Percentiles rank a stretch among this genome's conserved stretches.
phyloP scores from a whole-genome alignment of 2,888 invertebrate species.

The Lomographa bimaculata region DNA sequence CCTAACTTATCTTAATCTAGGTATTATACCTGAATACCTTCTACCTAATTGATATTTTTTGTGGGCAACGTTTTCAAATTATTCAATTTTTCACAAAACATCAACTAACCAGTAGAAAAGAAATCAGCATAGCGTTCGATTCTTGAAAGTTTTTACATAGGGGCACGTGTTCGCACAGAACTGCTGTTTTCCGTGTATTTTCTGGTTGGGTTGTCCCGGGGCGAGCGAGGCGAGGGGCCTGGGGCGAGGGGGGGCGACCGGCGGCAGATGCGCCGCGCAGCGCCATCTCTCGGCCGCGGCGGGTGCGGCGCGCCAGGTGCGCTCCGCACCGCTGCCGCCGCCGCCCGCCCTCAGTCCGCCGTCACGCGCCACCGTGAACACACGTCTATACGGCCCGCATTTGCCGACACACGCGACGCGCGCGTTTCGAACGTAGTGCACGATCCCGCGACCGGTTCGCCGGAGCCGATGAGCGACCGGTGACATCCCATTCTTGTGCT shows the following conservation, averaged over 20 bases:
- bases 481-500: constrained; percentile 78
- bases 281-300: constrained; percentile 73
- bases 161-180: constrained; percentile 75
- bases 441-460: constrained; percentile 76
- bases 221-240: constrained; percentile 40
- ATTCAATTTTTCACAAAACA: no score
- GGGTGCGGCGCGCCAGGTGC: constrained; percentile 67
- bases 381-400: constrained; percentile 63
- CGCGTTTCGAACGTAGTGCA: constrained; percentile 80
- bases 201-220: constrained; percentile 63
- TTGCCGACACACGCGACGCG: constrained; percentile 73
- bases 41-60: no score
- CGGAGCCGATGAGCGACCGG: constrained; percentile 74
- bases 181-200: constrained; percentile 77
- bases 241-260: constrained; percentile 44
- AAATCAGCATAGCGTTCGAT: constrained; percentile 53
- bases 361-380: constrained; percentile 73
- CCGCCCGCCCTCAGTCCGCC: constrained; percentile 80
- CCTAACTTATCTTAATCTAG: no score
- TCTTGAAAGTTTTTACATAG: constrained; percentile 66
- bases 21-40: no score
- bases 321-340: constrained; percentile 70
- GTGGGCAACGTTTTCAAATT: no score
- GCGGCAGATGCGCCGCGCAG: constrained; percentile 79
- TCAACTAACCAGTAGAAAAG: no score